phyloP scores from a whole-genome alignment of 2,888 invertebrate species.

The Acrocyrtus sp. region DNA sequence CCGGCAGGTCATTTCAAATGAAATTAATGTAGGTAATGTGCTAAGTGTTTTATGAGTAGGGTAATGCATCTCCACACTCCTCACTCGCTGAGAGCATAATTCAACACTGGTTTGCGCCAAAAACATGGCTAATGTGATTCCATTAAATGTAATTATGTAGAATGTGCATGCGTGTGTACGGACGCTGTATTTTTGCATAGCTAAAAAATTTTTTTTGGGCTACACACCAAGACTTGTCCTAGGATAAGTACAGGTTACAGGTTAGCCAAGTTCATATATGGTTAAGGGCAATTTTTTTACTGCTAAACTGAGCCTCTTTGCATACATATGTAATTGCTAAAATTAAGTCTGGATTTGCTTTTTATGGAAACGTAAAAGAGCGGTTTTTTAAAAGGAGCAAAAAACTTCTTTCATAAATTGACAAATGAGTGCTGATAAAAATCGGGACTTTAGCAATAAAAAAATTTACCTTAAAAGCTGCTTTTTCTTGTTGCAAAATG shows the following conservation, averaged over 20 bases:
- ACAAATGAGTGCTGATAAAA: neutral
- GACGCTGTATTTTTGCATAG: too few relatives aligned
- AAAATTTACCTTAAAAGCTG: constrained; percentile 1
- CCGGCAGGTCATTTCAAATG: neutral
- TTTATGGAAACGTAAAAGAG: neutral
- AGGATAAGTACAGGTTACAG: neutral
- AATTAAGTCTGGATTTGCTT: neutral
- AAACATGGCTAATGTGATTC: constrained; percentile 18
- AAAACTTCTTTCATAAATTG: neutral
- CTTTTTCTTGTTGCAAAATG: constrained; percentile 1
- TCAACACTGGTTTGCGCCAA: neutral
- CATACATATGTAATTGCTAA: neutral
- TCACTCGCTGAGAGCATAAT: neutral
- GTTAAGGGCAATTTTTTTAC: neutral
- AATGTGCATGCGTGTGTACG: neutral
- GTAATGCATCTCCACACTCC: too few relatives aligned
- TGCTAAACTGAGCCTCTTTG: neutral
- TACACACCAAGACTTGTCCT: neutral
- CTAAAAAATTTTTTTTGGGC: too few relatives aligned
- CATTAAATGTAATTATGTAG: constrained; percentile 25
- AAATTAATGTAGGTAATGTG: neutral
- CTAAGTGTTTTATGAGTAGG: too few relatives aligned
- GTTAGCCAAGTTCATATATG: neutral
- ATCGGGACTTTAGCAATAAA: neutral
- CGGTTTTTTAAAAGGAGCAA: neutral